These are phyloP conservation scores for Drosophila arawakana DNA, from an alignment of 1,140 invertebrate species.

Conservation along the genomic window DNA sequence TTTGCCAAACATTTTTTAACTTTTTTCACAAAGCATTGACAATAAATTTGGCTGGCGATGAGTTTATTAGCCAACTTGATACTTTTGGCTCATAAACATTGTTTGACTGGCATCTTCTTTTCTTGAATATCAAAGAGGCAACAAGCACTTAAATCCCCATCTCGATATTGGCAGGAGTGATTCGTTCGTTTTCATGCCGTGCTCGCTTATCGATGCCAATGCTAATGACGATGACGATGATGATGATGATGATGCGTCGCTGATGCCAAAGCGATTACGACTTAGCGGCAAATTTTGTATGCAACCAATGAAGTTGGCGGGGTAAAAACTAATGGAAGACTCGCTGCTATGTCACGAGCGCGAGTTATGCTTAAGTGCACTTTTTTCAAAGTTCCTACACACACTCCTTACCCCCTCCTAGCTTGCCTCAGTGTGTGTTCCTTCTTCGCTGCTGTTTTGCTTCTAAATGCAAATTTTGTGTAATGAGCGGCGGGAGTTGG, in stretches of 20 bases:
- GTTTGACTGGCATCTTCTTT: constrained; percentile 3
- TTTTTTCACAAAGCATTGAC: constrained; percentile 40
- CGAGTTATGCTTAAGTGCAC: constrained; percentile 80
- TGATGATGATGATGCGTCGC: constrained; percentile 34
- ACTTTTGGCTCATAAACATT: constrained; percentile 51
- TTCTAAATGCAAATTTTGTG: constrained; percentile 82
- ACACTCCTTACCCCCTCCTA: background rate
- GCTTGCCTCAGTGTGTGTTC: background rate
- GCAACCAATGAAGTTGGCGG: constrained; percentile 41
- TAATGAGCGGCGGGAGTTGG: constrained; percentile 62
- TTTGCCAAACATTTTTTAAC: constrained; percentile 2
- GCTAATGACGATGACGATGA: constrained; percentile 19
- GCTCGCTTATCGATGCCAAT: constrained; percentile 52
- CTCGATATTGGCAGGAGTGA: constrained; percentile 28
- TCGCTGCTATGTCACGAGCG: constrained; percentile 68
- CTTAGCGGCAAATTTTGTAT: constrained; percentile 59
- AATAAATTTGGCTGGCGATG: constrained; percentile 61
- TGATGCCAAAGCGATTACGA: constrained; percentile 48
- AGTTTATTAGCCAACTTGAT: constrained; percentile 67
- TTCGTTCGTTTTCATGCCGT: constrained; percentile 16
- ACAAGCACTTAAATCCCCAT: constrained; percentile 53
- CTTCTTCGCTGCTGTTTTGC: constrained; percentile 35
- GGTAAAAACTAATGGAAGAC: constrained; percentile 69
- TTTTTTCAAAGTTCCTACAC: constrained; percentile 47
- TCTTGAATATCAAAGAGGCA: constrained; percentile 28